Evolutionary conservation across 35 echinoderm and acorn worm genomes (phyloP).

Genomic region (Heliocidaris erythrogramma): DNA sequence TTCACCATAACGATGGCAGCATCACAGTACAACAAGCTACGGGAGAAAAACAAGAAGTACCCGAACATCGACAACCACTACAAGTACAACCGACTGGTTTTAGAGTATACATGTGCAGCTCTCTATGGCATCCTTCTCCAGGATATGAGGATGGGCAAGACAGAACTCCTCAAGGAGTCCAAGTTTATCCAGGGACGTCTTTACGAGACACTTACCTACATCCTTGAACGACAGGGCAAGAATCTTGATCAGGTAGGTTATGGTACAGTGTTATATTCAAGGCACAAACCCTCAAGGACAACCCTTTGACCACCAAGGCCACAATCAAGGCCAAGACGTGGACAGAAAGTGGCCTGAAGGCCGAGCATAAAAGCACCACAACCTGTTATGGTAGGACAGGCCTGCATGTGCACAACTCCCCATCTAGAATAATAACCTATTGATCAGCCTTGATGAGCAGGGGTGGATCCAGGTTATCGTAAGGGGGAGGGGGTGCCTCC

Average conservation of each 20-base stretch:
- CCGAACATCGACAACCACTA: constrained; percentile 86
- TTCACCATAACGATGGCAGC: background rate
- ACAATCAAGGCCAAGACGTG: too few relatives aligned
- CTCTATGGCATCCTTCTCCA: constrained; percentile 86
- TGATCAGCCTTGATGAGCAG: too few relatives aligned
- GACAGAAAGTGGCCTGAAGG: too few relatives aligned
- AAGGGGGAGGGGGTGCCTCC: too few relatives aligned
- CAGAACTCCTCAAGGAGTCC: constrained; percentile 86
- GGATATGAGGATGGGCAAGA: constrained; percentile 91
- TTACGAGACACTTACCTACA: constrained; percentile 91
- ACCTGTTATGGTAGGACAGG: too few relatives aligned
- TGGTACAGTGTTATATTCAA: too few relatives aligned
- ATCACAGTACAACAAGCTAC: constrained; percentile 27
- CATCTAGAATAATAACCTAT: too few relatives aligned
- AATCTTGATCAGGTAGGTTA: constrained; percentile 66
- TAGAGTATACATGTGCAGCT: constrained; percentile 80
- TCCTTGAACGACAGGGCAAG: constrained; percentile 80
- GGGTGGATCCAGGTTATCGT: too few relatives aligned
- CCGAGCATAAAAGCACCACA: too few relatives aligned
- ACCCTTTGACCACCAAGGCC: too few relatives aligned
- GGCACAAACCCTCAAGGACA: too few relatives aligned
- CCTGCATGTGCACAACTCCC: too few relatives aligned
- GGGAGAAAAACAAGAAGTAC: constrained; percentile 58
- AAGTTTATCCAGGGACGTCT: constrained; percentile 86
- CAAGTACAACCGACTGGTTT: constrained; percentile 81